Conservation (phyloP, 2,797 vertebrate species). For the Lerista edwardsae region DNA sequence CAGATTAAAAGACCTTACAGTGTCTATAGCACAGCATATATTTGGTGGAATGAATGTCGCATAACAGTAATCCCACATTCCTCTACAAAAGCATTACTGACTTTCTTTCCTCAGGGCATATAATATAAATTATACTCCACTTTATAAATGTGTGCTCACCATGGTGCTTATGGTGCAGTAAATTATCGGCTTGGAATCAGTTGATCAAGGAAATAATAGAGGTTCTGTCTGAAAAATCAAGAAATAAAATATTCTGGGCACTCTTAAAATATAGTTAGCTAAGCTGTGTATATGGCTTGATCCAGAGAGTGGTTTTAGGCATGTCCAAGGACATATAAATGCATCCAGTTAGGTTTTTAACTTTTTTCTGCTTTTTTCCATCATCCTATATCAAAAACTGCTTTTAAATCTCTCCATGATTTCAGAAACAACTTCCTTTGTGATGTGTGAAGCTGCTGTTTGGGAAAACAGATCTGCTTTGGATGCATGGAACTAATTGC, state of each 20-base stretch:
- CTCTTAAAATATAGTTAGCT: background rate
- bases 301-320: background rate
- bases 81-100: background rate
- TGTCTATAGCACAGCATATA: background rate
- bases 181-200: background rate
- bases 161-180: background rate
- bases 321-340: background rate
- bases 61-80: background rate
- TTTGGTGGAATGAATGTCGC: background rate
- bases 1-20: background rate
- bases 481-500: background rate
- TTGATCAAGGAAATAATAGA: background rate
- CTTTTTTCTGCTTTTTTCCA: background rate
- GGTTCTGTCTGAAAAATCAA: background rate
- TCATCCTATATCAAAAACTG: background rate
- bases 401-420: background rate
- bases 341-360: background rate
- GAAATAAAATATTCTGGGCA: background rate
- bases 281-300: background rate
- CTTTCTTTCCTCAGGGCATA: background rate
- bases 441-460: background rate
- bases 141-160: background rate
- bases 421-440: background rate
- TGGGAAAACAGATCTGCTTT: background rate
- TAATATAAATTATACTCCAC: background rate